These are phyloP conservation scores for Dryococelus australis DNA, from an alignment of 2,888 invertebrate species.

Conservation along the genomic window DNA sequence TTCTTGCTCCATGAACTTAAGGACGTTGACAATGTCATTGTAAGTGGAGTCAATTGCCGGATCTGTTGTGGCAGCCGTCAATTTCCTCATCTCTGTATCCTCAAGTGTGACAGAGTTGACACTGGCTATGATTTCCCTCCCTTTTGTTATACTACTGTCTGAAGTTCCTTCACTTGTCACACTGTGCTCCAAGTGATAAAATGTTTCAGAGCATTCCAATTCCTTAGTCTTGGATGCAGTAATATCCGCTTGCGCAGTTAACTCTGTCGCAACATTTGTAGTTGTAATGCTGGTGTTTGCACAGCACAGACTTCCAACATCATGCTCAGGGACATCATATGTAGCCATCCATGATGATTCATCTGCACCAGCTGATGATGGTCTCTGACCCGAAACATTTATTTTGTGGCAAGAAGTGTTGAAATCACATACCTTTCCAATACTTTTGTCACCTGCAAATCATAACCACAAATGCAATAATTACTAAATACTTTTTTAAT, in stretches of 20 bases:
- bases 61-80: not conserved
- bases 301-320: not conserved
- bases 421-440: not conserved
- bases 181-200: not conserved
- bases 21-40: constrained; percentile 60
- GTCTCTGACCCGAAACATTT: not conserved
- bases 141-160: not conserved
- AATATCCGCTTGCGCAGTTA: not conserved
- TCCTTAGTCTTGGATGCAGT: not conserved
- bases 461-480: not conserved
- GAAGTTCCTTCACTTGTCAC: not conserved
- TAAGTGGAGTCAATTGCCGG: constrained; percentile 51
- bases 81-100: not conserved
- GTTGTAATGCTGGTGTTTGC: not conserved
- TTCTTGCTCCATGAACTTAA: constrained; percentile 60
- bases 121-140: not conserved
- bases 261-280: not conserved
- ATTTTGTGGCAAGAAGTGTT: not conserved
- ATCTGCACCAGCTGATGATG: not conserved
- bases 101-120: not conserved
- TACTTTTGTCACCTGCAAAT: not conserved
- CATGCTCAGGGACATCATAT: not conserved
- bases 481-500: not conserved
- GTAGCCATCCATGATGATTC: not conserved
- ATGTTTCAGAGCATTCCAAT: not conserved